Percentiles rank a stretch among this genome's conserved stretches.
Evolutionary conservation across 1,140 invertebrate species (phyloP).

Genomic region (Zaprionus ghesquierei): DNA sequence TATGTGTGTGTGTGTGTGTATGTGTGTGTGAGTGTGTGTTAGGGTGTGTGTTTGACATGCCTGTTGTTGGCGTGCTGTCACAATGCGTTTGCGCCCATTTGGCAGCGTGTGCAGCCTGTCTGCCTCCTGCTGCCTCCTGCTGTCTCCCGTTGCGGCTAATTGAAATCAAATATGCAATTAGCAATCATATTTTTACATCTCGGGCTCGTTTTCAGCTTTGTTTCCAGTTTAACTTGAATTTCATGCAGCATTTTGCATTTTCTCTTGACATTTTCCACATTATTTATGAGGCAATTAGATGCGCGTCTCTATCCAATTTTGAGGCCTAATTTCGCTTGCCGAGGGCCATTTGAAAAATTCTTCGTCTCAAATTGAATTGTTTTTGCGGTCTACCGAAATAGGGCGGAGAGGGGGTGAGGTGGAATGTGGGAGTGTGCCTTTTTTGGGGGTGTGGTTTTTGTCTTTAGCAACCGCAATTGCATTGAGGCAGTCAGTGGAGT

Average conservation of each 20-base stretch:
- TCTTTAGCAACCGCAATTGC: conserved; percentile 24
- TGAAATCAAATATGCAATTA: conserved; percentile 78
- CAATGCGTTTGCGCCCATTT: conserved; percentile 45
- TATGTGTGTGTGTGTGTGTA: not conserved
- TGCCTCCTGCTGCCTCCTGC: too few species aligned
- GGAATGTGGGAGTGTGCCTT: not conserved
- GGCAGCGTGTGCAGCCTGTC: conserved; percentile 18
- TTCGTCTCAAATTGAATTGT: conserved; percentile 26
- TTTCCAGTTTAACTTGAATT: conserved; percentile 13
- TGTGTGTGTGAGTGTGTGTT: not conserved
- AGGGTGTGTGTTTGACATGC: not conserved
- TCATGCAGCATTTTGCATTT: not conserved
- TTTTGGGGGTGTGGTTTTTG: too few species aligned
- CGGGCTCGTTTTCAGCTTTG: conserved; percentile 26
- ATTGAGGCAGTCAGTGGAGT: not conserved
- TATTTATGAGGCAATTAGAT: conserved; percentile 73
- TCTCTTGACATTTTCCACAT: conserved; percentile 20
- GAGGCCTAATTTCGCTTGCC: conserved; percentile 6
- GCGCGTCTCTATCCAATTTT: conserved; percentile 16
- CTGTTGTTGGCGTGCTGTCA: conserved; percentile 43
- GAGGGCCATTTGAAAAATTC: conserved; percentile 29
- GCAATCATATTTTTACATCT: conserved; percentile 35
- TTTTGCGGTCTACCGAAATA: not conserved
- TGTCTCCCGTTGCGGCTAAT: conserved; percentile 30
- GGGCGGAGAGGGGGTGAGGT: not conserved